A percentile compares a stretch with the other conserved stretches of the same genome.
These are phyloP conservation scores for Cryptotermes secundus DNA, from an alignment of 1,140 invertebrate species.

Conservation along the genomic window DNA sequence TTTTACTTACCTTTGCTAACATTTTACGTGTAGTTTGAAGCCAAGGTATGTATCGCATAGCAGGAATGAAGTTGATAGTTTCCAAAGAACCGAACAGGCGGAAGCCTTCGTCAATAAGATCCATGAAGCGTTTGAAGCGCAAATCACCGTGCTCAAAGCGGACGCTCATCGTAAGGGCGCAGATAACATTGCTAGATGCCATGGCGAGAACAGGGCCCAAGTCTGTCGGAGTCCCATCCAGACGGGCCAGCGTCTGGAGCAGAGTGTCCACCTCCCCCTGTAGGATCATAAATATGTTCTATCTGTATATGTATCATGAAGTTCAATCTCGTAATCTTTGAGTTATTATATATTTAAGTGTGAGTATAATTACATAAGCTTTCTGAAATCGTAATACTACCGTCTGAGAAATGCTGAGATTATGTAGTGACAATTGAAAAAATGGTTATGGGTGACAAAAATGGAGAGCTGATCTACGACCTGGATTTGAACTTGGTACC, in stretches of 20 bases:
- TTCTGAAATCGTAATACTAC: no score
- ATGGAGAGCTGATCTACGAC: no score
- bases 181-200: slow-evolving; percentile 88
- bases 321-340: no score
- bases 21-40: slow-evolving; percentile 70
- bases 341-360: no score
- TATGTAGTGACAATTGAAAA: no score
- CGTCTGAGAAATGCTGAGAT: no score
- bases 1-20: slow-evolving; percentile 58
- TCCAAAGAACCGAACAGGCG: slow-evolving; percentile 70
- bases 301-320: no score
- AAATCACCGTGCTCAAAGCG: slow-evolving; percentile 75
- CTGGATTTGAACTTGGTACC: no score
- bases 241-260: slow-evolving; percentile 59
- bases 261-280: slow-evolving; percentile 78
- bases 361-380: no score
- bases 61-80: slow-evolving; percentile 67
- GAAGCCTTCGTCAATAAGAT: slow-evolving; percentile 86
- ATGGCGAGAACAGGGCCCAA: slow-evolving; percentile 71
- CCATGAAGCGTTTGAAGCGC: slow-evolving; percentile 75
- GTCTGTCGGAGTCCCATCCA: slow-evolving; percentile 64
- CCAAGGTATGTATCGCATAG: slow-evolving; percentile 71
- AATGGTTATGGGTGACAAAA: no score
- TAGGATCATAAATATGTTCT: slow-evolving; percentile 34
- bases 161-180: slow-evolving; percentile 85